Percentiles rank a stretch among this genome's conserved stretches.
Conservation (phyloP, 2,888 invertebrate genomes). For the Danaus chrysippus region DNA sequence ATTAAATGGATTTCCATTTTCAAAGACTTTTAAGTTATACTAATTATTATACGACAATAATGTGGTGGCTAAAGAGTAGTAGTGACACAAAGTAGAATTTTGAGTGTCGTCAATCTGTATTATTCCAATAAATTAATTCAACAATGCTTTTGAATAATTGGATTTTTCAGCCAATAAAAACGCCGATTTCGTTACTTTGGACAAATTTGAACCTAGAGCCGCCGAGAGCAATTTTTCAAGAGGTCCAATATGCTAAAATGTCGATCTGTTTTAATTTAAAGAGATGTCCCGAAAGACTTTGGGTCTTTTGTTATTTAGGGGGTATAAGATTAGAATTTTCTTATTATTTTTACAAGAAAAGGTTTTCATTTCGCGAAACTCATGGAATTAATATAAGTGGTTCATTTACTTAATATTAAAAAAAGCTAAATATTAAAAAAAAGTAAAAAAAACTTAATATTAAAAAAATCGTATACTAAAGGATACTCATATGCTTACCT, state of each 20-base stretch:
- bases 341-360: not conserved
- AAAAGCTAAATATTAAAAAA: too few relatives aligned
- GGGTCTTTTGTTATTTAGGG: not conserved
- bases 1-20: too few relatives aligned
- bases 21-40: too few relatives aligned
- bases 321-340: not conserved
- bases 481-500: too few relatives aligned
- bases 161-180: not conserved
- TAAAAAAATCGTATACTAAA: too few relatives aligned
- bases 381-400: too few relatives aligned
- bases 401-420: too few relatives aligned
- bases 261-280: conserved; percentile 18
- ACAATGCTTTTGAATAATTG: conserved; percentile 1
- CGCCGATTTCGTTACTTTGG: conserved; percentile 2
- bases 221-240: conserved; percentile 16
- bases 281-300: not conserved
- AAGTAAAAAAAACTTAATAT: too few relatives aligned
- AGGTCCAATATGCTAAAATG: conserved; percentile 14
- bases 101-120: not conserved
- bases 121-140: conserved; percentile 4
- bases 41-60: too few relatives aligned
- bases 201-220: conserved; percentile 3
- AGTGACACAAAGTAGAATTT: too few relatives aligned
- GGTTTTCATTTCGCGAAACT: not conserved
- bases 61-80: too few relatives aligned